Percentiles rank a stretch among this genome's conserved stretches.
Evolutionary conservation across 2,888 invertebrate genomes (phyloP).

Genomic region (Habroteleia sp.): DNA sequence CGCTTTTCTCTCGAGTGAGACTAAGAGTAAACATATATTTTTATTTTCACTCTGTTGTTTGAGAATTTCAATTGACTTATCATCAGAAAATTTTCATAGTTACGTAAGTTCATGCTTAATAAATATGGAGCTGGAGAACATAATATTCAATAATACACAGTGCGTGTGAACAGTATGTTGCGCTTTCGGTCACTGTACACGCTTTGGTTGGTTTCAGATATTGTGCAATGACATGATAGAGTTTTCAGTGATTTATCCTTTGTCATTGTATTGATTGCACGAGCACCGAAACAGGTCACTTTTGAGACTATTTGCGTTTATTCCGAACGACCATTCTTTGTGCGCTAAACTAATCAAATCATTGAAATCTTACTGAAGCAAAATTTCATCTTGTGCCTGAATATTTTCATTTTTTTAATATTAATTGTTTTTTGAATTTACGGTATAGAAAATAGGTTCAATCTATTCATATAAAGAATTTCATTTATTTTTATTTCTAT

Average conservation of each 20-base stretch:
- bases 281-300: conserved; percentile 37
- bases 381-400: conserved; percentile 4
- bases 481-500: too few relatives aligned
- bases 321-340: conserved; percentile 19
- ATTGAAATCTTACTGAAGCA: conserved; percentile 27
- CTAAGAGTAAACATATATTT: too few relatives aligned
- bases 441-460: too few relatives aligned
- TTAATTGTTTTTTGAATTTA: too few relatives aligned
- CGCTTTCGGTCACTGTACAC: conserved; percentile 33
- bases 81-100: too few relatives aligned
- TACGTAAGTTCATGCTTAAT: too few relatives aligned
- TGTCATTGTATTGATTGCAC: conserved; percentile 51
- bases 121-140: too few relatives aligned
- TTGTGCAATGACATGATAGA: conserved; percentile 61
- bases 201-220: conserved; percentile 49
- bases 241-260: conserved; percentile 59
- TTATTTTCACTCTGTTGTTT: too few relatives aligned
- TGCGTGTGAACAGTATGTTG: conserved; percentile 36
- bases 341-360: conserved; percentile 29
- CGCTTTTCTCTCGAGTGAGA: too few relatives aligned
- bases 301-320: conserved; percentile 46
- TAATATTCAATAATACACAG: too few relatives aligned
- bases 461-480: too few relatives aligned
- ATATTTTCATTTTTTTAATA: conserved; percentile 10
- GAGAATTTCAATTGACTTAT: too few relatives aligned